Percentiles rank a stretch among this genome's conserved stretches.
Conservation (phyloP, 2,888 invertebrate genomes). For the Parasteatoda lunata region DNA sequence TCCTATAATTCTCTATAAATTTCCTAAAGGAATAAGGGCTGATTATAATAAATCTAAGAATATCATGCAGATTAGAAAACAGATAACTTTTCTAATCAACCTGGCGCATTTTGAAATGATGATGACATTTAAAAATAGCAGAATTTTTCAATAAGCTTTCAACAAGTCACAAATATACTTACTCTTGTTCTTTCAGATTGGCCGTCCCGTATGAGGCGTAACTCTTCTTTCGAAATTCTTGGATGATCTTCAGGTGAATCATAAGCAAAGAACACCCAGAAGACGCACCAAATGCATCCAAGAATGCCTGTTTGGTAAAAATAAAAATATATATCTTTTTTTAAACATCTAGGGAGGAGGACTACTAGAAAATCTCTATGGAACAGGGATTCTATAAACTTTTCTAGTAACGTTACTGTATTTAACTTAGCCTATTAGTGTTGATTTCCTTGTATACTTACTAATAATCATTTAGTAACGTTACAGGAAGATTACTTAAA, state of each 20-base stretch:
- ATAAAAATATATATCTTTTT: background rate
- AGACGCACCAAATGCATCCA: constrained; percentile 66
- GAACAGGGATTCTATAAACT: background rate
- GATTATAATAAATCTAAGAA: no score
- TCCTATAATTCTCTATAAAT: no score
- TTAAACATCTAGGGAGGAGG: background rate
- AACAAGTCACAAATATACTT: no score
- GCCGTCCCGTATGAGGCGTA: constrained; percentile 17
- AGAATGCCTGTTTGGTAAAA: constrained; percentile 38
- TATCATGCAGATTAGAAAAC: no score
- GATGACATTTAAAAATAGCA: no score
- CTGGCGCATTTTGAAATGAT: no score
- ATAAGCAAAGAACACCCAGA: constrained; percentile 60
- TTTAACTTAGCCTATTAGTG: background rate
- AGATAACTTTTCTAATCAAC: no score
- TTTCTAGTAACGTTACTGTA: background rate
- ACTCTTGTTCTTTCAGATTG: background rate
- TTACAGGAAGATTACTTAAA: no score
- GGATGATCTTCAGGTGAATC: constrained; percentile 68
- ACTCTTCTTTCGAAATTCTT: constrained; percentile 48
- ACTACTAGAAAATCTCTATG: background rate
- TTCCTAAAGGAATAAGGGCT: no score
- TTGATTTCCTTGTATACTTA: background rate
- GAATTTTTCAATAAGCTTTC: no score
- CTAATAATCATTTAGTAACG: no score